Base-by-base conservation (phyloP, 1,140 invertebrate species). In the Bombus superbus region DNA sequence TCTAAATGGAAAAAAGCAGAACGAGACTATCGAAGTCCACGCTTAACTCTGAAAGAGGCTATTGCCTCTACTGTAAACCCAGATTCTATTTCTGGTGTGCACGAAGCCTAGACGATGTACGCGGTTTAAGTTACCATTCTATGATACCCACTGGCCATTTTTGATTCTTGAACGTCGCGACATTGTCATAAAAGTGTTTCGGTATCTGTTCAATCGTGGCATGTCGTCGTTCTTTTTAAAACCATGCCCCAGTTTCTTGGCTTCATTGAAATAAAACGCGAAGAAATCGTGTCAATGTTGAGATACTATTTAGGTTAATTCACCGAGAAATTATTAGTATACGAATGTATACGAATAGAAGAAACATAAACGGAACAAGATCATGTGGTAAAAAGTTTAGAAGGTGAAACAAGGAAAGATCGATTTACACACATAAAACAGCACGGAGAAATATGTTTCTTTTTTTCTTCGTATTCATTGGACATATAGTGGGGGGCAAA, bases 1-100 rank as follows among this genome's bases (percentile, higher is more conserved):
- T 25, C 18, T 15, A 57, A 64, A 32, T 64, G 28, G 22, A 35
- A 2, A 18, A 25, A 57, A 35, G 35, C 25, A 32, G 71, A 78
- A 2, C 62, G 62, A 85, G 57, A 28, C 18, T 74, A 18, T 81
- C 75, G 38, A 79, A 40, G 83, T 62, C 18, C 38, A 18, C 68
- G 81, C 80, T 89, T 84, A 68, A 91, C 88, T 85, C 72, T 90
- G 75, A 81, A 87, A 88, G 83, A 85, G 85, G 87, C 57, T 92
- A 89, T 92, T 92, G 88, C 59, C 90, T 87, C 87, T 69, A 87
- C 85, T 87, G 77, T 91, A 88, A 86, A 91, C 88, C 88, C 53
- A 91, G 83, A 90, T 90, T 91, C 87, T 91, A 91, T 91, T 91
- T 91, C 82, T 86, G 90, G 72, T 68, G 35, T 69, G 42, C 75